Conservation (phyloP, 2,797 vertebrate species). For the Simalia tracyae region DNA sequence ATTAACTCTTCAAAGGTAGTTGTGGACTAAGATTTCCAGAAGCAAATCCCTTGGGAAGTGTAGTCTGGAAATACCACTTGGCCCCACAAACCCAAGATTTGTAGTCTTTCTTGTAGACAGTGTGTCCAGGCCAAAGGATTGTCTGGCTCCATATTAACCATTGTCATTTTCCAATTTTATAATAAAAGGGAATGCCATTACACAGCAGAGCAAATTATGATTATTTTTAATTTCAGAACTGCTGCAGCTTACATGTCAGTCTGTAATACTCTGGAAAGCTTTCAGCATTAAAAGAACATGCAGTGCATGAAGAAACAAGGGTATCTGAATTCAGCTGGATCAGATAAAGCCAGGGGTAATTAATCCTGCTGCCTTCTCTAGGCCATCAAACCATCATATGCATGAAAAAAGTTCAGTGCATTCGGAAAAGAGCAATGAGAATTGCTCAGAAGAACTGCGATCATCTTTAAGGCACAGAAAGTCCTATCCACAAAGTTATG, state of each 20-base stretch:
- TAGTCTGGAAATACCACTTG: neutral
- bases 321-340: neutral
- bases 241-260: conserved; percentile 51
- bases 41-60: conserved; percentile 33
- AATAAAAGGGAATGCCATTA: conserved; percentile 65
- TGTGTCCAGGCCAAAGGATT: neutral
- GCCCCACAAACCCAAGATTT: neutral
- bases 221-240: conserved; percentile 36
- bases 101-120: neutral
- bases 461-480: fast-evolving
- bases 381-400: neutral
- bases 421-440: neutral
- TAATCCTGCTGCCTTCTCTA: neutral
- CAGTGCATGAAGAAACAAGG: neutral
- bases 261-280: conserved; percentile 55
- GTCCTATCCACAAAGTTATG: fast-evolving
- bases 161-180: conserved; percentile 17
- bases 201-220: conserved; percentile 58
- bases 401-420: neutral
- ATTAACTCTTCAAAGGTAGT: conserved; percentile 56
- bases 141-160: conserved; percentile 5
- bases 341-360: conserved; percentile 8
- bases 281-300: conserved; percentile 27
- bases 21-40: conserved; percentile 35
- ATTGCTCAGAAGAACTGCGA: neutral